Evolutionary conservation across 2,888 invertebrate genomes (phyloP).

Genomic region (Papilio demoleus): DNA sequence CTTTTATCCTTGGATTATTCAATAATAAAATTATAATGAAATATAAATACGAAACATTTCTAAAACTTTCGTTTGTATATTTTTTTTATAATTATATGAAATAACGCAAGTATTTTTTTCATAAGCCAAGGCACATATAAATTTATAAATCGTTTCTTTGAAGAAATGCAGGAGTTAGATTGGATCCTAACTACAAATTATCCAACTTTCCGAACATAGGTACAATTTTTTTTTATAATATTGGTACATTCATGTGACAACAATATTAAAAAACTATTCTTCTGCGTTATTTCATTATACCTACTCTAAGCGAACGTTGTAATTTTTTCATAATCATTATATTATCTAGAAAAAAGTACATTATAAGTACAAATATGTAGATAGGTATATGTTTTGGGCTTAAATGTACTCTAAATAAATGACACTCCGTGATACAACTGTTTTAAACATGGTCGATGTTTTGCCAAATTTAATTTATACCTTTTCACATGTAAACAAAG

Average conservation of each 20-base stretch:
- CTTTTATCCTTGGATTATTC: background rate
- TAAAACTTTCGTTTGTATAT: slow-evolving; percentile 47
- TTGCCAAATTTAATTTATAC: slow-evolving; percentile 21
- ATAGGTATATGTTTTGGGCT: slow-evolving; percentile 46
- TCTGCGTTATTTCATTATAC: slow-evolving; percentile 82
- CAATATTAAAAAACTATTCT: slow-evolving; percentile 83
- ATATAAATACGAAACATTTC: slow-evolving; percentile 58
- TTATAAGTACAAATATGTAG: slow-evolving; percentile 77
- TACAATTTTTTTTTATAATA: slow-evolving; percentile 81
- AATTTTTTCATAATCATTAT: slow-evolving; percentile 69
- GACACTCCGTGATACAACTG: slow-evolving; percentile 27
- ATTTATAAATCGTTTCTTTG: slow-evolving; percentile 68
- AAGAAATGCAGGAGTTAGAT: slow-evolving; percentile 81
- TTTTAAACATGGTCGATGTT: slow-evolving; percentile 37
- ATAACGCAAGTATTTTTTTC: slow-evolving; percentile 72
- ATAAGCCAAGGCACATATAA: slow-evolving; percentile 82
- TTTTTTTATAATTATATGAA: slow-evolving; percentile 55
- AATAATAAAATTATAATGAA: no score
- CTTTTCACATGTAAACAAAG: background rate
- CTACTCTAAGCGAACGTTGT: slow-evolving; percentile 82
- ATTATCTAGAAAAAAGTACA: slow-evolving; percentile 78
- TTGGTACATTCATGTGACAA: slow-evolving; percentile 83
- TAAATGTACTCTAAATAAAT: slow-evolving; percentile 38
- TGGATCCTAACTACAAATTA: slow-evolving; percentile 83
- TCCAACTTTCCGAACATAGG: slow-evolving; percentile 83